Percentiles rank a stretch among this genome's conserved stretches.
Conservation (phyloP, 2,888 invertebrate genomes). For the Phania funesta region DNA sequence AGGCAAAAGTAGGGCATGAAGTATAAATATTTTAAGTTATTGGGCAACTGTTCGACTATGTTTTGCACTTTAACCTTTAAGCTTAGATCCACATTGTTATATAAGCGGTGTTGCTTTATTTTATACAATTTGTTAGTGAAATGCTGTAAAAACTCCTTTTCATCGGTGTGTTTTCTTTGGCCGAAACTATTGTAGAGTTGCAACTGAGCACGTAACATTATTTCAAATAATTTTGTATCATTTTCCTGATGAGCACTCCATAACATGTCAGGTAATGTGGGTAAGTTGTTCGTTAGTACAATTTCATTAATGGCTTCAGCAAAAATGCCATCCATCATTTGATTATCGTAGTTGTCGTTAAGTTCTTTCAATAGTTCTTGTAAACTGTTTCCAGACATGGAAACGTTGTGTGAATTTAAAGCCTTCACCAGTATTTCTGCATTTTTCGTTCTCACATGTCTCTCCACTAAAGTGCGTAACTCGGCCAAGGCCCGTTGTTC, state of each 20-base stretch:
- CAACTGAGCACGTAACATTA: constrained; percentile 24
- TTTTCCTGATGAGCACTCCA: constrained; percentile 26
- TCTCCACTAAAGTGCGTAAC: constrained; percentile 11
- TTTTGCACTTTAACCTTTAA: constrained; percentile 30
- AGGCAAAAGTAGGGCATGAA: constrained; percentile 55
- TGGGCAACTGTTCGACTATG: constrained; percentile 2
- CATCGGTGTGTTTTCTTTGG: background rate
- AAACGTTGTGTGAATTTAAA: background rate
- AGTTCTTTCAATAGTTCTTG: background rate
- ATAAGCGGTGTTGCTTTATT: constrained; percentile 5
- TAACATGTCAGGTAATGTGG: background rate
- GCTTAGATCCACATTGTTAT: background rate
- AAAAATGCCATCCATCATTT: constrained; percentile 30
- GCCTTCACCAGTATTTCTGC: constrained; percentile 9
- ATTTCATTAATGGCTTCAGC: constrained; percentile 18
- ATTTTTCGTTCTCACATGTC: constrained; percentile 35
- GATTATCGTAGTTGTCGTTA: background rate
- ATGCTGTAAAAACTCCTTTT: background rate
- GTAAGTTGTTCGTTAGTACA: background rate
- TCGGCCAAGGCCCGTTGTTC: constrained; percentile 30
- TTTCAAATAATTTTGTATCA: constrained; percentile 2
- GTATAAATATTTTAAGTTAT: constrained; percentile 43
- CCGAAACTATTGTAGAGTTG: background rate
- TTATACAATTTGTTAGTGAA: constrained; percentile 25
- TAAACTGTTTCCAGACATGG: background rate